These are phyloP conservation scores for Pangasius djambal DNA, from an alignment of 2,797 vertebrate species.

Conservation along the genomic window DNA sequence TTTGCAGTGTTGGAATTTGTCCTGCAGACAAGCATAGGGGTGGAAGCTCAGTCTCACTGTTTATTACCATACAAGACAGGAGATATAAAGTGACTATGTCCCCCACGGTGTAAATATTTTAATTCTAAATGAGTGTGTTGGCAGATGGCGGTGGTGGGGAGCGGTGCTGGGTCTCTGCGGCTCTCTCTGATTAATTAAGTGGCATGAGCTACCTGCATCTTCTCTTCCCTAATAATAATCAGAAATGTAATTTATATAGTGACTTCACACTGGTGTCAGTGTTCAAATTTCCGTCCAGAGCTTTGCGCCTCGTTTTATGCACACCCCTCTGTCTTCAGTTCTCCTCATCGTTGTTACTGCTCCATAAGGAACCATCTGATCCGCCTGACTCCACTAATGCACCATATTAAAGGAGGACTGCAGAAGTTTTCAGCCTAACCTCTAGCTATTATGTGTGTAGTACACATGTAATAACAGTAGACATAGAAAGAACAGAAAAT, in stretches of 20 bases:
- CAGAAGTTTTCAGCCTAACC: not conserved
- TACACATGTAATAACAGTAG: not conserved
- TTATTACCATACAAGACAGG: slow-evolving; percentile 53
- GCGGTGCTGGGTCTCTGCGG: not conserved
- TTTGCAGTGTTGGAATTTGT: slow-evolving; percentile 30
- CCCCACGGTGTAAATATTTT: slow-evolving; percentile 61
- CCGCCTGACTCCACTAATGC: not conserved
- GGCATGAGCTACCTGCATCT: slow-evolving; percentile 29
- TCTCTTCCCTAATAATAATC: slow-evolving; percentile 36
- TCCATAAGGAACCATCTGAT: slow-evolving; percentile 1
- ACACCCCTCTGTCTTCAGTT: not conserved
- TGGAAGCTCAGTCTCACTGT: slow-evolving; percentile 20
- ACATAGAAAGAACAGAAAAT: not conserved
- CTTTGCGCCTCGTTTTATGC: not conserved
- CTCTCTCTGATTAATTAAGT: slow-evolving; percentile 55
- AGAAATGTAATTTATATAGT: slow-evolving; percentile 25
- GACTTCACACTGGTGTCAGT: slow-evolving; percentile 30
- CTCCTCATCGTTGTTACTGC: not conserved
- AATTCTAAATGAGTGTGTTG: slow-evolving; percentile 59
- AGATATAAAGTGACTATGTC: slow-evolving; percentile 54
- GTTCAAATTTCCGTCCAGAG: not conserved
- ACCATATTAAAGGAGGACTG: not conserved
- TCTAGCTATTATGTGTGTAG: not conserved
- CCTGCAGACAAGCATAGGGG: slow-evolving; percentile 42
- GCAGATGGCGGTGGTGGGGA: slow-evolving; percentile 29